Evolutionary conservation across 2,888 invertebrate species (phyloP), one percentile per base, ranked within the genome.

Genomic region (Lamellibrachia columna): DNA sequence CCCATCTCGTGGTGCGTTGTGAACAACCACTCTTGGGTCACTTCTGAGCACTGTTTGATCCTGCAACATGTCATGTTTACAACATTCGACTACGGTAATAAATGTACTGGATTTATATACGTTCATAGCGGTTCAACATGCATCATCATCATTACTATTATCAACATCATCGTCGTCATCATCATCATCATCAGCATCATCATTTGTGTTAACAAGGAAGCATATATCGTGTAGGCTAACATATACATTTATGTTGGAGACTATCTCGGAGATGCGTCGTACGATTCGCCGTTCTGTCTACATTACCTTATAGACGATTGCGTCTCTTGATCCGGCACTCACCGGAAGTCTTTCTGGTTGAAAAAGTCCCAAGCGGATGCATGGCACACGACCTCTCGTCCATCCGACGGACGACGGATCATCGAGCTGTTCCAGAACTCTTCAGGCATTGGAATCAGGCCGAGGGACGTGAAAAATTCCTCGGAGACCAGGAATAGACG

Each of bases 391-490:
- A 96, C 95, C 3, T 95, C 95, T 90, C 94, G 91, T 52, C 91
- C 91, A 28, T 98, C 97, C 98, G 22, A 97, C 96, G 98, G 98
- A 93, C 98, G 97, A 94, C 98, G 98, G 58, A 98, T 97, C 97
- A 98, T 97, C 0, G 98, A 98, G 53, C 97, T 97, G 91, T 98
- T 97, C 98, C 98, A 98, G 97, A 98, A 98, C 96, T 98, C 98
- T 0, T 98, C 98, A 0, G 98, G 98, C 97, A 98, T 98, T 0
- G 98, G 97, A 95, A 98, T 98, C 95, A 98, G 94, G 40, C 96
- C 96, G 7, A 96, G 95, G 11, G 96, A 96, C 0, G 93, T 93
- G 93, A 96, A 96, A 93, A 96, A 96, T 3, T 95, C 94, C 90
- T 96, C 96, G 0, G 96, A 95, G 22, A 75, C 75, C 3, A 75